These are phyloP conservation scores for Conger conger DNA, from an alignment of 2,113 vertebrate species.

Conservation along the genomic window DNA sequence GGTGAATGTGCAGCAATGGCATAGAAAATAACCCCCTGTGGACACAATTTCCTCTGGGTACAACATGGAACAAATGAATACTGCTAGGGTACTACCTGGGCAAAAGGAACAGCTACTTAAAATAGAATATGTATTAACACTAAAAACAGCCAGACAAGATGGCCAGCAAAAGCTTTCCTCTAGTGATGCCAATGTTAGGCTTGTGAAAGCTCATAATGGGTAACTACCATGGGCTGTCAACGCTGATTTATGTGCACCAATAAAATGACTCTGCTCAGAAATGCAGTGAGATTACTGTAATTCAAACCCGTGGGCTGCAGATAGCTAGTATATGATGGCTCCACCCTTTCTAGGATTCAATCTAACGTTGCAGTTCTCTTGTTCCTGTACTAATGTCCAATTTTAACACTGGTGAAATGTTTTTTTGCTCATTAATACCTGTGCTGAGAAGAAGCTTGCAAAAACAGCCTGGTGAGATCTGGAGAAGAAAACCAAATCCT, in stretches of 20 bases:
- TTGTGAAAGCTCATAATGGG: neutral
- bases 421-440: neutral
- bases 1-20: neutral
- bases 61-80: too few relatives aligned
- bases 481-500: neutral
- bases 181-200: neutral
- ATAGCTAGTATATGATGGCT: neutral
- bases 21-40: too few relatives aligned
- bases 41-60: too few relatives aligned
- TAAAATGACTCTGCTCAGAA: neutral
- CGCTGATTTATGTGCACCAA: neutral
- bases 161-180: neutral
- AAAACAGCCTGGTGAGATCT: too few relatives aligned
- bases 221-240: neutral
- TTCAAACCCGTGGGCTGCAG: neutral
- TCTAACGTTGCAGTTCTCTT: neutral
- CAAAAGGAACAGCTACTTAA: slow-evolving; percentile 27
- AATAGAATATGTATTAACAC: slow-evolving; percentile 33
- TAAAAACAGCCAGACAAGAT: neutral
- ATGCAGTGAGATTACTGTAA: neutral
- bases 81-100: too few relatives aligned
- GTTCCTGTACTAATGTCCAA: neutral
- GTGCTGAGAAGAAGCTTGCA: neutral
- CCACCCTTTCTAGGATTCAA: neutral
- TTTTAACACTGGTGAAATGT: neutral